Evolutionary conservation across 53 echinoderm and acorn worm species (phyloP).

Genomic region (Paracentrotus lividus): DNA sequence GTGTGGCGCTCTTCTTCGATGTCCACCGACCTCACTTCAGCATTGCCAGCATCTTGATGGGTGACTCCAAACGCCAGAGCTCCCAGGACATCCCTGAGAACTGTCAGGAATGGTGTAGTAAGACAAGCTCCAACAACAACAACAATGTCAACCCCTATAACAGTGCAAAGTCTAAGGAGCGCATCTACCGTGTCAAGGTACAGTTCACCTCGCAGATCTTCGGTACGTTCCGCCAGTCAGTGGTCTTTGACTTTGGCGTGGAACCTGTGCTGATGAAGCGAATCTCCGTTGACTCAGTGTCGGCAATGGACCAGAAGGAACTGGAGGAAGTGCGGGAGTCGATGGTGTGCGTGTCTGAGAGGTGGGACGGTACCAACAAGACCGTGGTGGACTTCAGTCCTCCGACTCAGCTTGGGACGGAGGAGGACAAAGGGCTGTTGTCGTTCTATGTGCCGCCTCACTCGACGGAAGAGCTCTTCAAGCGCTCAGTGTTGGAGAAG

Average conservation of each 20-base stretch:
- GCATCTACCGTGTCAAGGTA: constrained; percentile 94
- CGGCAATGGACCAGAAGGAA: constrained; percentile 87
- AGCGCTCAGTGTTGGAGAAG: constrained; percentile 89
- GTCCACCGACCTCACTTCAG: constrained; percentile 97
- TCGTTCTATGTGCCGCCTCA: constrained; percentile 89
- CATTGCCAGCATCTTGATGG: constrained; percentile 84
- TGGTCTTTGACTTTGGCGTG: constrained; percentile 95
- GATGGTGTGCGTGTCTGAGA: constrained; percentile 84
- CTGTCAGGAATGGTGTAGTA: constrained; percentile 96
- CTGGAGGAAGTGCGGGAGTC: constrained; percentile 91
- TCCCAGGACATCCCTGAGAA: constrained; percentile 83
- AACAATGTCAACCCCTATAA: constrained; percentile 43
- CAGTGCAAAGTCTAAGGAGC: constrained; percentile 85
- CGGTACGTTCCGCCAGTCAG: constrained; percentile 98
- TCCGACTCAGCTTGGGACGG: constrained; percentile 78
- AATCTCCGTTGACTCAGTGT: constrained; percentile 95
- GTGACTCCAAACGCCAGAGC: constrained; percentile 87
- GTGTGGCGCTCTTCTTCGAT: constrained; percentile 91
- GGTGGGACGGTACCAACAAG: constrained; percentile 94
- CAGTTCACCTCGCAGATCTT: constrained; percentile 99
- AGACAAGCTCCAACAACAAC: constrained; percentile 30
- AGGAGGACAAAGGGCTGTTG: constrained; percentile 86
- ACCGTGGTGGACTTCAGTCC: constrained; percentile 85
- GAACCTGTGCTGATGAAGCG: constrained; percentile 93
- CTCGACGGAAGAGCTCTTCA: constrained; percentile 88